phyloP scores from a whole-genome alignment of 2,888 invertebrate genomes.

The Synanthedon tipuliformis region DNA sequence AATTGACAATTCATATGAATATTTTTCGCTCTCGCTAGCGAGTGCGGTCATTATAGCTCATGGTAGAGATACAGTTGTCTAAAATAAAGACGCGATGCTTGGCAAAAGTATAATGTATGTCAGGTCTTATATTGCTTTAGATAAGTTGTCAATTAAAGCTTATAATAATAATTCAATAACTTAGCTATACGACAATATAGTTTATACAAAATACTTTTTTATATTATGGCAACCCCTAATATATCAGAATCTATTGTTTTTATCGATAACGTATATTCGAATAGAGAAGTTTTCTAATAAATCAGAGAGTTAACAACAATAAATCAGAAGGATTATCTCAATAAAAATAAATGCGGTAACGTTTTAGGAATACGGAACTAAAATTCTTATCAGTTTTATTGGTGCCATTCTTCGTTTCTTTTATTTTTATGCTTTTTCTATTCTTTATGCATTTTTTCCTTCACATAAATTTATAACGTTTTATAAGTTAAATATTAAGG shows the following conservation, averaged over 20 bases:
- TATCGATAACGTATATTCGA: slow-evolving; percentile 10
- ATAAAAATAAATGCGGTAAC: slow-evolving; percentile 18
- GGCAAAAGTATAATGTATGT: too few species aligned
- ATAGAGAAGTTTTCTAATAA: slow-evolving; percentile 18
- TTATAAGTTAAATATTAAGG: background rate
- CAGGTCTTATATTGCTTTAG: too few species aligned
- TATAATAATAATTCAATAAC: too few species aligned
- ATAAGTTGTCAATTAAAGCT: too few species aligned
- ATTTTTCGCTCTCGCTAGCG: too few species aligned
- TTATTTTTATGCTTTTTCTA: slow-evolving; percentile 11
- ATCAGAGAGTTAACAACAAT: slow-evolving; percentile 18
- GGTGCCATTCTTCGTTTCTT: slow-evolving; percentile 6
- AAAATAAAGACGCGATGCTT: too few species aligned
- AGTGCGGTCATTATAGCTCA: too few species aligned
- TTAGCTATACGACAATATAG: too few species aligned
- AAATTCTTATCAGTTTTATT: slow-evolving; percentile 15
- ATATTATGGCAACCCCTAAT: background rate
- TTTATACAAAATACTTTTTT: too few species aligned
- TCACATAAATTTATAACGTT: slow-evolving; percentile 3
- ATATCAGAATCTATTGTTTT: slow-evolving; percentile 1
- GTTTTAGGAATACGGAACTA: slow-evolving; percentile 16
- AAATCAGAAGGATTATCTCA: slow-evolving; percentile 24
- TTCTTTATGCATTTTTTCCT: slow-evolving; percentile 11
- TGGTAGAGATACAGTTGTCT: too few species aligned
- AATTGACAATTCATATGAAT: too few species aligned